Base-by-base conservation (phyloP, 2,797 vertebrate genomes). In the Ambastaia sidthimunki region DNA sequence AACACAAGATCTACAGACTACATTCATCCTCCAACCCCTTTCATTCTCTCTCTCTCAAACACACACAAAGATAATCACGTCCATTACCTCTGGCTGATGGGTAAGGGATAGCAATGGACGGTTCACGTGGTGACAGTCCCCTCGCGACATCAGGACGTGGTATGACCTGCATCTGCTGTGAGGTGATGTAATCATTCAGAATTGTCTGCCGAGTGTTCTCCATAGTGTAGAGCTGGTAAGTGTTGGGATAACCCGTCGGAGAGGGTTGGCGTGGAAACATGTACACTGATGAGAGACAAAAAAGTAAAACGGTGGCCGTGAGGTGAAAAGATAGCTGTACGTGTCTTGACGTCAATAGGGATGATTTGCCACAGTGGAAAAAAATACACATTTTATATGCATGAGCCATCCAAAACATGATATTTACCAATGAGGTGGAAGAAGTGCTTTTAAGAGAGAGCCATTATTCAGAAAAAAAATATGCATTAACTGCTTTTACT, bases 171-270 rank as follows among this genome's bases (percentile, higher is more conserved):
- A 99, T 99, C 92, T 99, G 97, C 90, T 99, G 98, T 23, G 98
- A 99, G 60, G 98, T 99, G 92, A 99, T 99, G 88, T 99, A 99
- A 89, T 99, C 98, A 0, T 99, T 99, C 59, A 99, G 93, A 91
- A 99, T 99, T 83, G 98, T 99, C 94, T 99, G 98, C 3, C 98
- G 92, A 0, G 98, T 99, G 85, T 98, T 99, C 92, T 99, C 98
- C 96, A 99, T 98, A 19, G 98, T 97, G 18, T 99, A 99, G 86
- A 99, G 94, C 90, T 98, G 98, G 88, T 99, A 98, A 68, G 97
- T 98, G 90, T 96, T 98, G 60, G 96, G 96, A 91, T 97, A 99
- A 76, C 96, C 96, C 0, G 95, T 96, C 5, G 98, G 98, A 0
- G 98, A 98, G 0, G 96, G 96, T 88, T 99, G 97, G 86, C 98